phyloP scores from a whole-genome alignment of 1,140 invertebrate species.

The Anagrus nilaparvatae region DNA sequence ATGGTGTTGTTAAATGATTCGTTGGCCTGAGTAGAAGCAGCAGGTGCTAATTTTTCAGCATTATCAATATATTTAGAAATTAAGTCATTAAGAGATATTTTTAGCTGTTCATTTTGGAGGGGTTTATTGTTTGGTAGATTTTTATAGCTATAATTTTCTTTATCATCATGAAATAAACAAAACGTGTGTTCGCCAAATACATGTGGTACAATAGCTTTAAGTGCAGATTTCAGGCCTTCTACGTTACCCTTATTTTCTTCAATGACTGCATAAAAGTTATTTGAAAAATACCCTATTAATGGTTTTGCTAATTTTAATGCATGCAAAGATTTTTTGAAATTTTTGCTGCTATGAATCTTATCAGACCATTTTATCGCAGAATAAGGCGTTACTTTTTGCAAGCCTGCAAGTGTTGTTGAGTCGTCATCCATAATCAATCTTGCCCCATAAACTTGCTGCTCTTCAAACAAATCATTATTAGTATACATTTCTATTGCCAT shows the following conservation, averaged over 20 bases:
- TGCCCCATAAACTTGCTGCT: slow-evolving; percentile 8
- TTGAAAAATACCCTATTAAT: slow-evolving; percentile 14
- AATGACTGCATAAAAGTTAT: slow-evolving; percentile 10
- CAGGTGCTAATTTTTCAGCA: slow-evolving; percentile 12
- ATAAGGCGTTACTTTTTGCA: slow-evolving; percentile 3
- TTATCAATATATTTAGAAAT: slow-evolving; percentile 2
- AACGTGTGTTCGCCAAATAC: slow-evolving; percentile 17
- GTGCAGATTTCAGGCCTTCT: slow-evolving; percentile 4
- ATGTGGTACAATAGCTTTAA: slow-evolving; percentile 18
- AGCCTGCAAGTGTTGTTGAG: slow-evolving; percentile 6
- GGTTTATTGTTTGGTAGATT: slow-evolving; percentile 14
- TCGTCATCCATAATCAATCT: slow-evolving; percentile 17
- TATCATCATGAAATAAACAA: slow-evolving; percentile 15
- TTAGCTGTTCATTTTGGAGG: not conserved
- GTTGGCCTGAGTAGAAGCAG: slow-evolving; percentile 13
- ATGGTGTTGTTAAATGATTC: slow-evolving; percentile 13
- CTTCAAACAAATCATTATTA: slow-evolving; percentile 8
- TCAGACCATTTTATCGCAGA: slow-evolving; percentile 15
- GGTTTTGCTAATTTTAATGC: slow-evolving; percentile 1
- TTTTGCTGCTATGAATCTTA: slow-evolving; percentile 13
- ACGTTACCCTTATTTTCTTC: slow-evolving; percentile 12
- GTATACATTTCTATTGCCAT: slow-evolving; percentile 14
- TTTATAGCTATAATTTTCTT: slow-evolving; percentile 11
- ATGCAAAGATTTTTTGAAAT: not conserved
- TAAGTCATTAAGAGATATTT: slow-evolving; percentile 2